Evolutionary conservation across 2,888 invertebrate species (phyloP), one percentile per base, ranked within the genome.

Genomic region (Gymnoscelis rufifasciata): DNA sequence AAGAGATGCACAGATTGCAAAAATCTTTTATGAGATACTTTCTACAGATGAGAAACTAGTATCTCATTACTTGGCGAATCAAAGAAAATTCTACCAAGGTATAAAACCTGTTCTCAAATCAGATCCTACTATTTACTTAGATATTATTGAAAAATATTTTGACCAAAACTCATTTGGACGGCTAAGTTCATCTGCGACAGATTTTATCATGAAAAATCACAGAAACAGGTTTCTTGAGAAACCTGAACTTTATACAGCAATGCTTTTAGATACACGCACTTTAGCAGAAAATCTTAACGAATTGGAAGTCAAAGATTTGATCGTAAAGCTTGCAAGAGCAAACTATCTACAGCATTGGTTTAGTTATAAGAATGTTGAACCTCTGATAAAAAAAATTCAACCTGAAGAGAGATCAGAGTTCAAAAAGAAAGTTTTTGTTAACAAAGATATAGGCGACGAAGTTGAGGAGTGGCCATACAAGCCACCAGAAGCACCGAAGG

Each of bases 371-470:
- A 51, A 31, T 5, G 53, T 64, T 3, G 63, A 64, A 38, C 64
- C 64, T 1, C 36, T 68, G 0, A 52, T 66, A 0, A 68, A 67
- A 47, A 38, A 52, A 6, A 15, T 68, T 3, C 52, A 44, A 15
- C 43, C 50, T 0, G 47, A 61, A 15, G 60, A 66, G n/a, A 55
- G 62, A 38, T 38, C 51, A 0, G 41, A 38, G 0, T 61, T 66
- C 35, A 57, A 65, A 29, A 60, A 62, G 38, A 57, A 59, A 35
- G 48, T 74, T 8, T 76, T 77, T 43, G 56, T 64, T 0, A 62
- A 68, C 11, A 59, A 57, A 36, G 45, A 53, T 15, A n/a, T 62
- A 10, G 62, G 62, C 0, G 51, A 57, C 2, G 36, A 13, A 29
- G 42, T 56, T 2, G 33, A 56, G 40, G 45, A 59, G 7, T 66